Percentiles rank a stretch among this genome's conserved stretches.
These are phyloP conservation scores for Falco berigora DNA, from an alignment of 2,797 vertebrate species.

Conservation along the genomic window DNA sequence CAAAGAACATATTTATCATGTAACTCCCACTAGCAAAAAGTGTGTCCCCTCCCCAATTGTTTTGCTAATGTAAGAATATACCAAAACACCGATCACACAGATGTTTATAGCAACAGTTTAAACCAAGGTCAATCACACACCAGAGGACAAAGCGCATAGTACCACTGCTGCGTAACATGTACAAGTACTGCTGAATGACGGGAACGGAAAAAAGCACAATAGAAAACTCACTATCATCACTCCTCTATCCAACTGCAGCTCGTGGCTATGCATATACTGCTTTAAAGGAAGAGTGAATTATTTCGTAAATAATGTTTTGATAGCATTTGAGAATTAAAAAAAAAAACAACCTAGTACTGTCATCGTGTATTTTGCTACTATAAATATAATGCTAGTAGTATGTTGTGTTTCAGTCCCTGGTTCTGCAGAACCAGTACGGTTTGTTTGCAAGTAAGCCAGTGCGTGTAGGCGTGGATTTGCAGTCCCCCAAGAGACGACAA, in stretches of 20 bases:
- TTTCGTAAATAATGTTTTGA: constrained; percentile 13
- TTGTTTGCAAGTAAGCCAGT: not conserved
- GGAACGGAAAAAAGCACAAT: constrained; percentile 55
- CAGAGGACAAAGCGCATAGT: constrained; percentile 55
- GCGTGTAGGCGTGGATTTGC: not conserved
- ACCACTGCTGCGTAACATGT: constrained; percentile 63
- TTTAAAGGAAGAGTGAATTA: constrained; percentile 5
- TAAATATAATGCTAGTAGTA: not conserved
- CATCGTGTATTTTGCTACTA: not conserved
- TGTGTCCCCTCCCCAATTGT: not conserved
- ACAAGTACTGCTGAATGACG: constrained; percentile 51
- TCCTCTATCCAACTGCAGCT: constrained; percentile 44
- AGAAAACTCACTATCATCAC: constrained; percentile 57
- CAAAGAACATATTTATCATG: constrained; percentile 33
- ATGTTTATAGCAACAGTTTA: constrained; percentile 60
- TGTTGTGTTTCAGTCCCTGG: not conserved
- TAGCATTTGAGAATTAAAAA: not conserved
- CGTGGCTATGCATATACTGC: not conserved
- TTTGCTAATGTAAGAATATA: constrained; percentile 57
- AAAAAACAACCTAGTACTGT: not conserved
- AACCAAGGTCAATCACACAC: constrained; percentile 62
- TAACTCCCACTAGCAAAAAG: constrained; percentile 49
- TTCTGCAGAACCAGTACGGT: not conserved
- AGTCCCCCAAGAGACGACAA: not conserved
- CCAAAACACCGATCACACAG: constrained; percentile 46